These are phyloP conservation scores for Lerista edwardsae DNA, from an alignment of 2,797 vertebrate species.

Conservation along the genomic window DNA sequence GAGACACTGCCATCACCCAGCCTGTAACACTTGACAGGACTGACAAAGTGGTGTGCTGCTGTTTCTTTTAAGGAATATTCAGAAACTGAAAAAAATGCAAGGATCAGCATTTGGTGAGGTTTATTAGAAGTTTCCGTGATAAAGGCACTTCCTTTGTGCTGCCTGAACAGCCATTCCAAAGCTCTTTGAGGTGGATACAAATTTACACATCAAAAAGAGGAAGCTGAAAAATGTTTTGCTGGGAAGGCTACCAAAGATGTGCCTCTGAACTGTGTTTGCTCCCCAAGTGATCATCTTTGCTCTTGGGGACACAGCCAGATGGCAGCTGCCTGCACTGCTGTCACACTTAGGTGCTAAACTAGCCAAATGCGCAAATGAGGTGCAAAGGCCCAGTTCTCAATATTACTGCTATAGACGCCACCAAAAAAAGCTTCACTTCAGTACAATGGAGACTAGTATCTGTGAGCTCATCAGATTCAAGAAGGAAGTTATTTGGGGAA, in stretches of 20 bases:
- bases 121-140: conserved; percentile 22
- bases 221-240: conserved; percentile 45
- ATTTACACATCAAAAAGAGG: conserved; percentile 69
- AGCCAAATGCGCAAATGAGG: not conserved
- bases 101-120: conserved; percentile 40
- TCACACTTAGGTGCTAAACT: not conserved
- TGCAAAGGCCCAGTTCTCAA: not conserved
- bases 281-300: not conserved
- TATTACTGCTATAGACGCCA: not conserved
- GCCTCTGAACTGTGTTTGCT: conserved; percentile 44
- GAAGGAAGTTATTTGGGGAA: too few species aligned
- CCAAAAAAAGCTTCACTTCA: not conserved
- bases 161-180: conserved; percentile 32
- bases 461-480: too few species aligned
- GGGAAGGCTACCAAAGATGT: not conserved
- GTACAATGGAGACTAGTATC: not conserved
- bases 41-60: rapidly evolving
- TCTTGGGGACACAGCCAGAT: not conserved
- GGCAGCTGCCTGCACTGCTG: not conserved
- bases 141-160: conserved; percentile 55
- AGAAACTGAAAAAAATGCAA: conserved; percentile 58
- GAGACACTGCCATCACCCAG: not conserved
- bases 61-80: not conserved
- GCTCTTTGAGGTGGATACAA: conserved; percentile 58
- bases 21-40: not conserved